phyloP scores from a whole-genome alignment of 1,140 invertebrate species.

The Phymorhynchus buccinoides region DNA sequence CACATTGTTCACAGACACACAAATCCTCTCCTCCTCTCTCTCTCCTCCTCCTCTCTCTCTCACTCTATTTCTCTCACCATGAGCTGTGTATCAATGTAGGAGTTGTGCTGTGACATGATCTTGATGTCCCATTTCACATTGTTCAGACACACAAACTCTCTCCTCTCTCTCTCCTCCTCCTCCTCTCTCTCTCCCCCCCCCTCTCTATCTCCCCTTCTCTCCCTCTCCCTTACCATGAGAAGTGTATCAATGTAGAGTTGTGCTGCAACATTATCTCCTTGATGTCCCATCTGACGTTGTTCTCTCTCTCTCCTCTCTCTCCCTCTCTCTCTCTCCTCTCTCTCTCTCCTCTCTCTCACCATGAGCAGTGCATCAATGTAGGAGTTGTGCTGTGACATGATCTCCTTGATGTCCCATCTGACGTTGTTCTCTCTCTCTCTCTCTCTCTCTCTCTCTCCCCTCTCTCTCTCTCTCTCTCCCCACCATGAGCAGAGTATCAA shows the following conservation, averaged over 20 bases:
- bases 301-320: too few relatives aligned
- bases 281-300: conserved; percentile 93
- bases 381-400: conserved; percentile 93
- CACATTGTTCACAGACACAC: conserved; percentile 83
- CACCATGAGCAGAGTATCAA: neutral
- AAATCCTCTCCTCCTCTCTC: too few relatives aligned
- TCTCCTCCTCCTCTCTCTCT: too few relatives aligned
- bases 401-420: conserved; percentile 94
- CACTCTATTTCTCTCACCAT: too few relatives aligned
- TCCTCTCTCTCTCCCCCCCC: too few relatives aligned
- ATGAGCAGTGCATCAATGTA: conserved; percentile 81
- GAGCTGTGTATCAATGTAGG: neutral
- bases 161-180: too few relatives aligned
- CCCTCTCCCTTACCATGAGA: conserved; percentile 69
- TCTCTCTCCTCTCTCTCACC: conserved; percentile 66
- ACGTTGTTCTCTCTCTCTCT: too few relatives aligned
- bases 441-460: too few relatives aligned
- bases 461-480: too few relatives aligned
- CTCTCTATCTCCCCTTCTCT: too few relatives aligned
- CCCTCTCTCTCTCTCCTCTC: too few relatives aligned
- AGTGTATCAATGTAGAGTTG: conserved; percentile 84
- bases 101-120: conserved; percentile 74
- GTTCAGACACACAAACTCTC: too few relatives aligned
- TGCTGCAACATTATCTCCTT: conserved; percentile 95
- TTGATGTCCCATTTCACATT: conserved; percentile 94